Evolutionary conservation across 2,888 invertebrate genomes (phyloP), one percentile per base, ranked within the genome.

Genomic region (Atethmia centrago): DNA sequence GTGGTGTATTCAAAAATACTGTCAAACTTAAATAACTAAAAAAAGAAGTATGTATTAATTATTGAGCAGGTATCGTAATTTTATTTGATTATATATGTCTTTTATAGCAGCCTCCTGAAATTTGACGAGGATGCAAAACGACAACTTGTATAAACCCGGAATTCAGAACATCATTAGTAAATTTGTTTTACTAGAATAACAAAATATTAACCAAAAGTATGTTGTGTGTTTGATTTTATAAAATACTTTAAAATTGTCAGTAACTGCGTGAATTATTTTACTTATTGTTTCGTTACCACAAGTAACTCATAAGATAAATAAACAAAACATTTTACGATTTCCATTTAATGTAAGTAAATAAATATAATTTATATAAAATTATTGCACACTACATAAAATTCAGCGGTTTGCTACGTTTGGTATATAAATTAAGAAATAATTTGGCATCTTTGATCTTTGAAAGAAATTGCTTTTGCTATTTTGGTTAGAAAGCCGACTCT

Each of bases 281-380:
- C 78, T 31, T 66, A 80, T 75, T 80, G 67, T 75, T 81, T 59
- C 71, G 63, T 25, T 68, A 66, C 62, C 53, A 14, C 14, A 58
- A 62, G 21, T 53, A 65, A 67, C 25, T 69, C n/a, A 61, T 51
- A 74, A 77, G 70, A 77, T 79, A 86, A 88, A 85, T 74, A 87
- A 85, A 85, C 74, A 74, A 85, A 83, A 82, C 68, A 77, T 53
- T 75, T 74, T 77, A 81, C 45, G 69, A 75, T 85, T 74, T 77
- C 71, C 72, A 77, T 87, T 88, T 89, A 90, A 88, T 85, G 61
- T 84, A 87, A 86, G 61, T 84, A 87, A 86, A 86, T 81, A 86
- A 85, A 88, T 87, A 86, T 80, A 82, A 70, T 78, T 31, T 79
- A 72, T 78, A 82, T 77, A 83, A 82, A 82, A 63, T 79, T 69